phyloP scores from a whole-genome alignment of 2,797 vertebrate species.

The Coccyzus lansbergi region DNA sequence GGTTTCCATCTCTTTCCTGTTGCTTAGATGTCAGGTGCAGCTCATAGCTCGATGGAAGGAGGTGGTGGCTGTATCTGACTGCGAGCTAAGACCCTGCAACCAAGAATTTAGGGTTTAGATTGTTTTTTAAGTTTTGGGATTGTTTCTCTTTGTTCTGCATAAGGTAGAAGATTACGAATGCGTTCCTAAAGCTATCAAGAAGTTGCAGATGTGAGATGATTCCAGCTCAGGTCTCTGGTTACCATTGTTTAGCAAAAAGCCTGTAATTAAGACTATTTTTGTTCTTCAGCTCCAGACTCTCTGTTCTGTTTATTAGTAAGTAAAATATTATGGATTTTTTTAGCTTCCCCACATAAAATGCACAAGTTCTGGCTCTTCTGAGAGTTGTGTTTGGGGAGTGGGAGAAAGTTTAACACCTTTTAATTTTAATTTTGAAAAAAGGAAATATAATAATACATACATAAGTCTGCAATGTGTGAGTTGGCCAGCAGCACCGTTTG shows the following conservation, averaged over 20 bases:
- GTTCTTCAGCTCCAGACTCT: background rate
- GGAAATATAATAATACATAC: background rate
- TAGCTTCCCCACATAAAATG: background rate
- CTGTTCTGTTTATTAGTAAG: background rate
- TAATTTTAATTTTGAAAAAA: background rate
- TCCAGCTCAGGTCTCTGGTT: background rate
- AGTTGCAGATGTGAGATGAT: background rate
- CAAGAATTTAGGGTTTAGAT: background rate
- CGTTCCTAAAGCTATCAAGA: background rate
- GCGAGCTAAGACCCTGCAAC: background rate
- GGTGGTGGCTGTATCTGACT: background rate
- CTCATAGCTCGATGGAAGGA: background rate
- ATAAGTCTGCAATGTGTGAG: background rate
- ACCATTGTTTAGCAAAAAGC: background rate
- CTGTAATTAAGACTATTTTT: background rate
- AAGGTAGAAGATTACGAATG: background rate
- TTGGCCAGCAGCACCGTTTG: fast-evolving
- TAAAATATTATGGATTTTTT: background rate
- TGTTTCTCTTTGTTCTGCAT: background rate
- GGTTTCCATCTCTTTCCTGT: background rate
- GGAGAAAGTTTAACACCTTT: background rate
- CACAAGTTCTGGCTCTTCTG: background rate
- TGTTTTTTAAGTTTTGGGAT: no score
- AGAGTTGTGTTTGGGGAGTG: background rate
- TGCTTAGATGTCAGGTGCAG: background rate